Percentiles rank a stretch among this genome's conserved stretches.
These are phyloP conservation scores for Nomada ruficornis DNA, from an alignment of 2,888 invertebrate species.

Conservation along the genomic window DNA sequence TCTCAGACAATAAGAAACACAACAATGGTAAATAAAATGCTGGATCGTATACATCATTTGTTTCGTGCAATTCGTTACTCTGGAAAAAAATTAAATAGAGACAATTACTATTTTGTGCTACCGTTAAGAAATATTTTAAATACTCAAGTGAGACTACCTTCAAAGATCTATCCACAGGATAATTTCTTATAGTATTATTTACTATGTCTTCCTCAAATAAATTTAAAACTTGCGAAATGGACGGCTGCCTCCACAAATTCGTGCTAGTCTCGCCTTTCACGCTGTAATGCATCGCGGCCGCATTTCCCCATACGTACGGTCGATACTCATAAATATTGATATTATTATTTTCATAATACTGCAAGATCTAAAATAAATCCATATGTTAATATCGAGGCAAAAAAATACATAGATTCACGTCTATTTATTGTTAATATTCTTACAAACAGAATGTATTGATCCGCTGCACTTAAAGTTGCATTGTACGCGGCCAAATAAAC, in stretches of 20 bases:
- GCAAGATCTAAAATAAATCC: constrained; percentile 86
- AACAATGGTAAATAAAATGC: constrained; percentile 92
- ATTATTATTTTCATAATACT: constrained; percentile 89
- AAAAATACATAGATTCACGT: not conserved
- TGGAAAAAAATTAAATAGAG: constrained; percentile 61
- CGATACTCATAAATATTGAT: constrained; percentile 88
- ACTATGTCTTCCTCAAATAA: constrained; percentile 88
- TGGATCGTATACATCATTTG: constrained; percentile 90
- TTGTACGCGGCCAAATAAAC: constrained; percentile 92
- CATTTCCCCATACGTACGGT: constrained; percentile 94
- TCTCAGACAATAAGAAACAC: constrained; percentile 90
- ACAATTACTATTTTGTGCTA: not conserved
- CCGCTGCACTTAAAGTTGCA: constrained; percentile 89
- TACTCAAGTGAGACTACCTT: constrained; percentile 77
- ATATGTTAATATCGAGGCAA: not conserved
- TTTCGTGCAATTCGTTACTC: constrained; percentile 62
- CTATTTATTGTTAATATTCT: constrained; percentile 28
- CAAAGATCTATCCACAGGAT: constrained; percentile 88
- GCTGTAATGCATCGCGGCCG: constrained; percentile 92
- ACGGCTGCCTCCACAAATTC: constrained; percentile 89
- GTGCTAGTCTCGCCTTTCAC: constrained; percentile 86
- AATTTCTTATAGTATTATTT: constrained; percentile 89
- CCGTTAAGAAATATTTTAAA: not conserved
- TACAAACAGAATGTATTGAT: constrained; percentile 88
- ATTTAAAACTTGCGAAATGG: constrained; percentile 90